Base-by-base conservation (phyloP, 2,113 vertebrate genomes). In the Pipa parva region DNA sequence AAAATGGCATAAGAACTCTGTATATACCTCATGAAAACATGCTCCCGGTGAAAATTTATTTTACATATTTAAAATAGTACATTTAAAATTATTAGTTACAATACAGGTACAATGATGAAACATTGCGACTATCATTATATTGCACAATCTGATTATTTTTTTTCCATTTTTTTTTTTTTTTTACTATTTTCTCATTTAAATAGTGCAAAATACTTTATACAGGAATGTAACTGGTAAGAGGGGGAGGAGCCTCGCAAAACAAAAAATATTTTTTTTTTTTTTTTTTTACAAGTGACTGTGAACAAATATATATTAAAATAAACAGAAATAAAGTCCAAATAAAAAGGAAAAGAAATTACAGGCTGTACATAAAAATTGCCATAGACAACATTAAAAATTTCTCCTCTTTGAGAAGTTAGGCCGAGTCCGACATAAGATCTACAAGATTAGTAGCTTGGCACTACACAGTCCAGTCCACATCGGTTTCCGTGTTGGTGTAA, bases 21-120 rank as follows among this genome's bases (percentile, higher is more conserved):
- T 72, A 83, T 88, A 79, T 80, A 78, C 81, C 78, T 88, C 79
- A 79, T 90, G 89, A 92, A 88, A 88, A 92, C 93, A 94, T 95
- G 94, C 91, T 92, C 85, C 84, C 87, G 85, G 90, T 92, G 92
- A 94, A 90, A 87, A 85, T 95, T 94, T 94, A 96, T 96, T 96
- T 95, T 92, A 97, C 95, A 99, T 92, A 92, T 93, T 95, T 93
- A 97, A 98, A 95, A 95, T 92, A 88, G 85, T 91, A 95, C 94
- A 97, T 87, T 94, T 95, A 90, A 91, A 94, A 93, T 92, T 73
- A 86, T 84, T 91, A 88, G 88, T 91, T 91, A 92, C 89, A 92
- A 92, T 91, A 92, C 90, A 93, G 88, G 89, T 90, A 93, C 92
- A 96, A 92, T 87, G 91, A 85, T 89, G 84, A 89, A n/a, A 88